These are phyloP conservation scores for Melanchra persicariae DNA, from an alignment of 2,888 invertebrate species.

Conservation along the genomic window DNA sequence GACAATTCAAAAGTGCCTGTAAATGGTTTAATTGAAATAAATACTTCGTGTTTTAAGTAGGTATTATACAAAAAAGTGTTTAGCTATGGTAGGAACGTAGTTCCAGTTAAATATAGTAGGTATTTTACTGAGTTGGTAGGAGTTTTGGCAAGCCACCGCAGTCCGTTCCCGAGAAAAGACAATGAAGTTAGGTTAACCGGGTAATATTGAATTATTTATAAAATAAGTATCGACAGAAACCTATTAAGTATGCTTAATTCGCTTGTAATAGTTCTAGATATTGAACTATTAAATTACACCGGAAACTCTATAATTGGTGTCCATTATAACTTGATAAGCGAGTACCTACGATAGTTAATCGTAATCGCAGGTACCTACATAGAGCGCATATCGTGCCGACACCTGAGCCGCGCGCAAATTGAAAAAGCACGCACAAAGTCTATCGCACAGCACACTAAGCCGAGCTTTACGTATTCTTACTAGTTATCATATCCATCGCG, in stretches of 20 bases:
- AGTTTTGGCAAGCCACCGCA: not conserved
- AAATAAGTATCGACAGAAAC: conserved; percentile 33
- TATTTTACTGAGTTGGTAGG: not conserved
- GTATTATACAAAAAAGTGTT: not conserved
- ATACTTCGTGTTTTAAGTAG: not conserved
- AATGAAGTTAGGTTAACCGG: conserved; percentile 5
- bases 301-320: conserved; percentile 62
- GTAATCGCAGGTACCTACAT: conserved; percentile 22
- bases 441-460: conserved; percentile 54
- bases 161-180: not conserved
- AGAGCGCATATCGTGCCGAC: conserved; percentile 34
- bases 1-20: no score
- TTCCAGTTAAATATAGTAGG: not conserved
- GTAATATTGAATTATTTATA: conserved; percentile 30
- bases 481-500: conserved; percentile 86
- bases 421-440: conserved; percentile 54
- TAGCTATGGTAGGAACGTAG: no score
- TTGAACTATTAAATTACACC: conserved; percentile 59
- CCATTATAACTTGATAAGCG: conserved; percentile 58
- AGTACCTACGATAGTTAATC: conserved; percentile 40
- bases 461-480: conserved; percentile 74
- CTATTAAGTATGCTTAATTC: conserved; percentile 38
- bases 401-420: conserved; percentile 51
- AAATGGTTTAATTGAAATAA: no score
- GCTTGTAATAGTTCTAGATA: conserved; percentile 44